These are phyloP conservation scores for Odontophorus gujanensis DNA, from an alignment of 2,113 vertebrate genomes.

Conservation along the genomic window DNA sequence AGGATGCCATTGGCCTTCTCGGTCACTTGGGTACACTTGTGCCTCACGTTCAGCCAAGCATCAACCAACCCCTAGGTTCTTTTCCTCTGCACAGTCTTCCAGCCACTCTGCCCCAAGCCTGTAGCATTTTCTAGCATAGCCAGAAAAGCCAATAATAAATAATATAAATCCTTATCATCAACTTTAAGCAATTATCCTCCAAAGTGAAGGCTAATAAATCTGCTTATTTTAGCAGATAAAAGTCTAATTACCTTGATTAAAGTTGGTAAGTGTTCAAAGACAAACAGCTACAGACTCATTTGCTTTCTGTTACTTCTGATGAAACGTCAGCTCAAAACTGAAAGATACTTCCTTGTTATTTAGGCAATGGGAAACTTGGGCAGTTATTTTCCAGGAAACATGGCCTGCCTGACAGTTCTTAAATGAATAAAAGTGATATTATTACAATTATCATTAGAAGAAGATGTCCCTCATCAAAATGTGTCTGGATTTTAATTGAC, in stretches of 20 bases:
- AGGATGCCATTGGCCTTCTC: too few relatives aligned
- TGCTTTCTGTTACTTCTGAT: slow-evolving; percentile 41
- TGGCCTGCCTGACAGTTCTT: slow-evolving; percentile 39
- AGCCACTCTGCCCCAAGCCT: too few relatives aligned
- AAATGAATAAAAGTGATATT: slow-evolving; percentile 64
- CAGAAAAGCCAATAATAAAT: slow-evolving; percentile 11
- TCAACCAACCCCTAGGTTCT: too few relatives aligned
- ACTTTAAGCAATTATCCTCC: slow-evolving; percentile 40
- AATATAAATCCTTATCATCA: neutral
- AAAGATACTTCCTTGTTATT: slow-evolving; percentile 36
- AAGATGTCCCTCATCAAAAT: slow-evolving; percentile 65
- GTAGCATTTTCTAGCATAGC: neutral
- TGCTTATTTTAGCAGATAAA: slow-evolving; percentile 48
- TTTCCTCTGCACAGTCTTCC: too few relatives aligned
- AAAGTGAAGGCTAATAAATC: slow-evolving; percentile 38
- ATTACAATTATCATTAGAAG: slow-evolving; percentile 64
- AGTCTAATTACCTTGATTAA: slow-evolving; percentile 48
- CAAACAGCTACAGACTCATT: slow-evolving; percentile 18
- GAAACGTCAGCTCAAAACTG: slow-evolving; percentile 39
- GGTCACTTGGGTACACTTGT: too few relatives aligned
- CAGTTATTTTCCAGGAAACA: slow-evolving; percentile 58
- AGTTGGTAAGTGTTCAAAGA: slow-evolving; percentile 16
- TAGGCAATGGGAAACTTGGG: slow-evolving; percentile 18
- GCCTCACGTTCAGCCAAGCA: too few relatives aligned
- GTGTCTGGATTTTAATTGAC: slow-evolving; percentile 69